Percentiles rank a stretch among this genome's conserved stretches.
phyloP scores from a whole-genome alignment of 2,113 vertebrate species.

The Todiramphus chloris region DNA sequence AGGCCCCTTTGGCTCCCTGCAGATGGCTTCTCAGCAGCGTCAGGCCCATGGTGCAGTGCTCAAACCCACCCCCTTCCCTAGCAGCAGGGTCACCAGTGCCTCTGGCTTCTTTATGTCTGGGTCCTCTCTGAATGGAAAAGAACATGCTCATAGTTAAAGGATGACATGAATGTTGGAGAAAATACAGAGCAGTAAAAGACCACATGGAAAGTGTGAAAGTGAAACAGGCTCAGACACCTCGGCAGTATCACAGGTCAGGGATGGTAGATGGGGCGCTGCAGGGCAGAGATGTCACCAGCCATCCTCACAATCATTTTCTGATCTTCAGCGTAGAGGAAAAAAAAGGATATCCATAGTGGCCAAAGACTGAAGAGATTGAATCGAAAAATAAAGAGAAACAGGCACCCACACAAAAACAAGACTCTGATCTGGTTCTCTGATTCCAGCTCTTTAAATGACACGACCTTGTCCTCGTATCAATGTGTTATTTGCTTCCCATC shows the following conservation, averaged over 20 bases:
- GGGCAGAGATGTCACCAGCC: background rate
- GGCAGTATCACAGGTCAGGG: background rate
- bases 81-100: slow-evolving; percentile 62
- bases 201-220: background rate
- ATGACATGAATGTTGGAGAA: background rate
- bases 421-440: background rate
- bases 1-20: slow-evolving; percentile 46
- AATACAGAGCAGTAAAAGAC: background rate
- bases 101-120: slow-evolving; percentile 62
- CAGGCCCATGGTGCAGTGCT: slow-evolving; percentile 61
- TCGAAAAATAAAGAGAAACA: slow-evolving; percentile 5
- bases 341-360: background rate
- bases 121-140: background rate
- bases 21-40: slow-evolving; percentile 44
- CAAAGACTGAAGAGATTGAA: background rate
- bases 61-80: slow-evolving; percentile 64
- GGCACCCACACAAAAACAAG: background rate
- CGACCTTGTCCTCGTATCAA: slow-evolving; percentile 71
- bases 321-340: background rate
- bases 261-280: rapidly evolving
- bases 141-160: background rate
- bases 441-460: slow-evolving; percentile 20
- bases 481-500: slow-evolving; percentile 52
- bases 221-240: background rate
- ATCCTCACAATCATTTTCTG: background rate